These are phyloP conservation scores for Propithecus coquereli DNA, from an alignment of 2,113 vertebrate species.

Conservation along the genomic window DNA sequence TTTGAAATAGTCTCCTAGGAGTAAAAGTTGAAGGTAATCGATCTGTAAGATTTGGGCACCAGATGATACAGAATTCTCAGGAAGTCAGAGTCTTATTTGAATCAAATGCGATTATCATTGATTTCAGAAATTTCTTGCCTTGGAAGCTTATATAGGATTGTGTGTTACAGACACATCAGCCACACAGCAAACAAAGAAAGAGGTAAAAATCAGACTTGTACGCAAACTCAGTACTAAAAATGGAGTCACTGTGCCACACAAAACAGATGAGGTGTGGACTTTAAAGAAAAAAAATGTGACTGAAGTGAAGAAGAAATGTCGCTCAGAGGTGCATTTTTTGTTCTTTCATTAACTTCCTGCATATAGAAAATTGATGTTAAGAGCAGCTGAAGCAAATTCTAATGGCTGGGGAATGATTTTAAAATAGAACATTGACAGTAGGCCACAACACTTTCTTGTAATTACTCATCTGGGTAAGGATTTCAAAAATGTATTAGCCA, in stretches of 20 bases:
- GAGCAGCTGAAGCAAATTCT: not conserved
- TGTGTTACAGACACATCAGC: not conserved
- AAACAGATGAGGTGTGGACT: not conserved
- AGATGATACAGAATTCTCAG: not conserved
- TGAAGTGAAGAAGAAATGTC: not conserved
- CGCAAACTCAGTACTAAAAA: not conserved
- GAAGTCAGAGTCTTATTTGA: slow-evolving; percentile 4
- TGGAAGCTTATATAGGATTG: slow-evolving; percentile 2
- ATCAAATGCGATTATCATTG: slow-evolving; percentile 5
- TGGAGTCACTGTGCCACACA: not conserved
- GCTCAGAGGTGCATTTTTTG: not conserved
- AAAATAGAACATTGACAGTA: slow-evolving; percentile 37
- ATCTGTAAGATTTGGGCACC: not conserved
- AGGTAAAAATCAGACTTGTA: not conserved
- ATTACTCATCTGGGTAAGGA: not conserved
- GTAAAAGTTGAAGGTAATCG: not conserved
- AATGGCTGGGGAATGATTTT: slow-evolving; percentile 28
- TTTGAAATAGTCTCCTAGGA: slow-evolving; percentile 23
- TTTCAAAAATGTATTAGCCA: slow-evolving; percentile 13
- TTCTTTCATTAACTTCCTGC: not conserved
- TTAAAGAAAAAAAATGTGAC: not conserved
- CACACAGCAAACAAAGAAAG: slow-evolving; percentile 11
- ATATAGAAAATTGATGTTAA: slow-evolving; percentile 3
- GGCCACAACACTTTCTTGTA: not conserved
- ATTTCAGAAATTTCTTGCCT: slow-evolving; percentile 8